Base-by-base conservation (phyloP, 2,797 vertebrate genomes). In the Scolopax rusticola region DNA sequence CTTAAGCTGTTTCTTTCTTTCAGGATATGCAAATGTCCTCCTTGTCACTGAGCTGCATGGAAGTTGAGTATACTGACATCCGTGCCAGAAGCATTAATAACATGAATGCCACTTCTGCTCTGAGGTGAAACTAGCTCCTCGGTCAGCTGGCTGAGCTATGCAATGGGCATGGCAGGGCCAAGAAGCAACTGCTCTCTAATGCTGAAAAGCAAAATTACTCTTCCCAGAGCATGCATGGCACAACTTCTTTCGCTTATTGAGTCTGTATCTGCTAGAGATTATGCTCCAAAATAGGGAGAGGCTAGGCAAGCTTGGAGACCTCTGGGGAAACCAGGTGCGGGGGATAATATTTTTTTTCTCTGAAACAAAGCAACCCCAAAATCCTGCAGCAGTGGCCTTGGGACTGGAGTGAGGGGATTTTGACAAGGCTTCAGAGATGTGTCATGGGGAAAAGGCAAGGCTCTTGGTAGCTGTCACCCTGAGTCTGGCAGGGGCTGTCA, bases 1-100 rank as follows among this genome's bases (percentile, higher is more conserved):
- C 56, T 94, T 92, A 70, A 80, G 53, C 84, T 78, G n/a, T 57
- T 92, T 89, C 82, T 63, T 68, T 89, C 59, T 92, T 89, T 91
- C 61, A 86, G 84, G 65, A 32, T 92, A 92, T 84, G 76, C 33
- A 92, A 94, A 92, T 91, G 0, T 2, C 45, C 3, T 83, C 87
- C 70, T 94, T 65, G 54, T 63, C 90, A 63, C 65, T 67, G 67
- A 94, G 27, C 70, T 60, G 15, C 32, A 4, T 12, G 43, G 48
- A 87, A 89, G 65, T 38, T 87, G 43, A 76, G n/a, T 54, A 54
- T 53, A 23, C 15, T 61, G 59, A 63, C 64, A 70, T 69, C 54
- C 2, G 4, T 38, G 43, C 63, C 45, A 70, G 87, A 73, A 87
- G 25, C 14, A 12, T 81, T 79, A 71, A 28, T 80, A 89, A 65